Base-by-base conservation (phyloP, 30 jellyfish, hydroid and myxozoan species). In the Hydractinia echinata region DNA sequence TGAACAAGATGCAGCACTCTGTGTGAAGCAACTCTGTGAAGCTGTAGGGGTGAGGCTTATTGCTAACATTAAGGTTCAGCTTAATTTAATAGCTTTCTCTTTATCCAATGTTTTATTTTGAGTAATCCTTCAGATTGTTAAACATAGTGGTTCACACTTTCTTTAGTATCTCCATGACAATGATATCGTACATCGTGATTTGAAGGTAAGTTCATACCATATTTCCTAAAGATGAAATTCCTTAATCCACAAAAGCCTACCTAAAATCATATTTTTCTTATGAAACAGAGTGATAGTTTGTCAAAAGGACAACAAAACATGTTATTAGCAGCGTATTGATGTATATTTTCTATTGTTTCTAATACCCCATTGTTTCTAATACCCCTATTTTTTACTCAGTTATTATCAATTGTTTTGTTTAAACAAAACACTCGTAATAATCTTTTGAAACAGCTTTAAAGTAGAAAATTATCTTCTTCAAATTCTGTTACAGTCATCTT, bases 151-250 rank as follows among this genome's bases (percentile, higher is more conserved):
- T 30, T 4, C 54, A 16, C 71, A 48, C 72, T 48, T 72, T 56
- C 76, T 79, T 44, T 80, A 92, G 98, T 92, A 92, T 81, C 92
- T 92, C 58, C 95, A 92, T 71, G 98, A 92, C 72, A 87, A 92
- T 62, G 96, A 86, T 73, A 92, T 92, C 11, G 98, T 92, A 66
- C 98, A 92, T 72, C 81, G 98, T 52, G 98, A 92, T 84, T 83
- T 92, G 62, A 92, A 92, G 98, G 98, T 87, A 51, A 48, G 86
- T 16, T 20, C 44, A 30, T 30, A 30, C 44, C 44, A 2, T 0
- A 30, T 30, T 30, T 30, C 44, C 44, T n/a, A 30, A 30, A 2
- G 44, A 30, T 30, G 44, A 30, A 30, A 30, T 30, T 30, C 44
- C 44, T 30, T 30, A 30, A 30, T 30, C 44, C 44, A 30, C 44